Evolutionary conservation across 2,113 vertebrate species (phyloP), one percentile per base, ranked within the genome.

Genomic region (Nestor notabilis): DNA sequence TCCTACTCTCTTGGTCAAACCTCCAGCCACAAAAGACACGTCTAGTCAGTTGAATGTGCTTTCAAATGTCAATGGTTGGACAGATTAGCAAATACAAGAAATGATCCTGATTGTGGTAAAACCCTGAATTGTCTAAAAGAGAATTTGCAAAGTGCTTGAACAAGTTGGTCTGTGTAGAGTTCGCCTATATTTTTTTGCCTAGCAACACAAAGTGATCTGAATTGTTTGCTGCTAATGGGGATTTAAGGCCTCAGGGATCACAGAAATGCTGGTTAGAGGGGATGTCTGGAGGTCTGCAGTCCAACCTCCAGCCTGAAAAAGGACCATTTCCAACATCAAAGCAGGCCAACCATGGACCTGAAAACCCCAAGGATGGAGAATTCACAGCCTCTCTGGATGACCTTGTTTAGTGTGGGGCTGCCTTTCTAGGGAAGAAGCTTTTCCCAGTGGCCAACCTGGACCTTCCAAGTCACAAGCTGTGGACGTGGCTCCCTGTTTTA

Each of bases 61-160:
- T 83, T 92, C 47, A 96, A 97, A 96, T 88, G 90, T 93, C 94
- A 96, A 14, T 15, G 8, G 35, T 75, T 90, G 86, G 50, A 44
- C 83, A 64, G 85, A 88, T 93, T 75, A 95, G 33, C 37, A 89
- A 94, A 77, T 46, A 28, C 46, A 76, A 87, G 80, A 95, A 78
- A 69, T 64, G 3, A n/a, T 85, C 49, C 9, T 77, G 58, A 46
- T 33, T 66, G 66, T 43, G 75, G 85, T 80, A 87, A 90, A 83
- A 8, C 28, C 11, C 56, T 21, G 56, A 86, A 64, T 11, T 66
- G 4, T 83, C 37, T 70, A 44, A 70, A 13, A 20, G 31, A 63
- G 10, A 83, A 81, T 68, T 78, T 90, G 33, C 27, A 58, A 56
- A 78, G 52, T 11, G 14, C 43, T 85, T 76, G 27, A 68, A 31